A percentile compares a stretch with the other conserved stretches of the same genome.
phyloP scores from a whole-genome alignment of 64 coral and sea anemone species.

The Stichodactyla helianthus region DNA sequence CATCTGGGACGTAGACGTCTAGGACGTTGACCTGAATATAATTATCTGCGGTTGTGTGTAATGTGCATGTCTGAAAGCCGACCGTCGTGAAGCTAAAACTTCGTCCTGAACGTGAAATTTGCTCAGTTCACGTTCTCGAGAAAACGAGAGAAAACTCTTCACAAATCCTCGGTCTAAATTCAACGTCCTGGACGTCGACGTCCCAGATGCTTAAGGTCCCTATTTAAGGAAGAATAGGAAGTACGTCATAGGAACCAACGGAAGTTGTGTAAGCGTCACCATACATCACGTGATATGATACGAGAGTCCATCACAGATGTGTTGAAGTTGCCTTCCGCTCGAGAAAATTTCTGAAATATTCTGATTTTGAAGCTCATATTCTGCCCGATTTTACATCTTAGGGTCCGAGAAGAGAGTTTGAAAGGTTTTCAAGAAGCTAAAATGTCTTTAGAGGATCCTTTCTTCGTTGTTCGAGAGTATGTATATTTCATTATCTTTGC shows the following conservation, averaged over 20 bases:
- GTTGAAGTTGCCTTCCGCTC: neutral
- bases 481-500: constrained; percentile 24
- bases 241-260: neutral
- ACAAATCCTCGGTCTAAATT: no score
- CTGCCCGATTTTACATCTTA: neutral
- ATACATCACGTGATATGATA: neutral
- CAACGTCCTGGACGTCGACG: no score
- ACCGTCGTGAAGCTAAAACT: no score
- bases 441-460: constrained; percentile 81
- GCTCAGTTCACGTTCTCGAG: no score
- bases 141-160: no score
- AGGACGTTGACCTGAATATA: no score
- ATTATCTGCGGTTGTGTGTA: no score
- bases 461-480: constrained; percentile 78
- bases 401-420: neutral
- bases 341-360: neutral
- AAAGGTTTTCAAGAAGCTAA: neutral
- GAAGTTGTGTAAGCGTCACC: neutral
- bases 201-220: no score
- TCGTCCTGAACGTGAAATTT: no score
- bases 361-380: neutral
- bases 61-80: no score
- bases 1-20: no score
- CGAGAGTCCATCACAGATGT: neutral
- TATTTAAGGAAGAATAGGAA: no score